phyloP scores from a whole-genome alignment of 2,113 vertebrate genomes.

The Tragelaphus strepsiceros region DNA sequence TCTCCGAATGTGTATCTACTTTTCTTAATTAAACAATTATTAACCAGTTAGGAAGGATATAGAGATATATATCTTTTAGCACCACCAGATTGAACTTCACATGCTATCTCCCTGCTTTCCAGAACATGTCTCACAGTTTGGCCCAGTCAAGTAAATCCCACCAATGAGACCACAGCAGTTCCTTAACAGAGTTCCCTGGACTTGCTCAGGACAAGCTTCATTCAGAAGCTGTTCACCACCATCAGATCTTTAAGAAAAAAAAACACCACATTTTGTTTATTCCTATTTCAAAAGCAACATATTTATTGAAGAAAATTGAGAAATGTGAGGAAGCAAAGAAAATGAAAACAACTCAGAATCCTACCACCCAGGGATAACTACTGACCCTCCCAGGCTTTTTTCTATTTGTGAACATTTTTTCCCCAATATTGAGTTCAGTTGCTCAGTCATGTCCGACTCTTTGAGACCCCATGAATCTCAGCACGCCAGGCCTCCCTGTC shows the following conservation, averaged over 20 bases:
- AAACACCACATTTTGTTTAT: background rate
- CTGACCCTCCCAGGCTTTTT: background rate
- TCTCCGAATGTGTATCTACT: background rate
- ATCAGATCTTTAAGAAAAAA: background rate
- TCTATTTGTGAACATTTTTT: background rate
- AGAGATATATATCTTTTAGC: background rate
- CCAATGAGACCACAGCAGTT: background rate
- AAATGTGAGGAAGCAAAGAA: background rate
- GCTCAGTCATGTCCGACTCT: too few relatives aligned
- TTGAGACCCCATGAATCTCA: too few relatives aligned
- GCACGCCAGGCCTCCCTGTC: too few relatives aligned
- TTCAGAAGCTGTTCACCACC: background rate
- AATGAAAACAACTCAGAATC: background rate
- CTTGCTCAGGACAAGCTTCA: background rate
- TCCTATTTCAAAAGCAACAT: background rate
- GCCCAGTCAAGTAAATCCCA: background rate
- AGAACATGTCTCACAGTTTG: background rate
- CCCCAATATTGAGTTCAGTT: background rate
- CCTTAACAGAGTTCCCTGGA: background rate
- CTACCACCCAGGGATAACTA: background rate
- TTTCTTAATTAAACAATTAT: slow-evolving; percentile 31
- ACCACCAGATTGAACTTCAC: background rate
- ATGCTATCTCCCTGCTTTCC: background rate
- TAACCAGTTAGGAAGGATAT: background rate
- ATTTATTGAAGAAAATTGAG: slow-evolving; percentile 17